Conservation (phyloP, 2,113 vertebrate species). For the Hypomesus transpacificus region DNA sequence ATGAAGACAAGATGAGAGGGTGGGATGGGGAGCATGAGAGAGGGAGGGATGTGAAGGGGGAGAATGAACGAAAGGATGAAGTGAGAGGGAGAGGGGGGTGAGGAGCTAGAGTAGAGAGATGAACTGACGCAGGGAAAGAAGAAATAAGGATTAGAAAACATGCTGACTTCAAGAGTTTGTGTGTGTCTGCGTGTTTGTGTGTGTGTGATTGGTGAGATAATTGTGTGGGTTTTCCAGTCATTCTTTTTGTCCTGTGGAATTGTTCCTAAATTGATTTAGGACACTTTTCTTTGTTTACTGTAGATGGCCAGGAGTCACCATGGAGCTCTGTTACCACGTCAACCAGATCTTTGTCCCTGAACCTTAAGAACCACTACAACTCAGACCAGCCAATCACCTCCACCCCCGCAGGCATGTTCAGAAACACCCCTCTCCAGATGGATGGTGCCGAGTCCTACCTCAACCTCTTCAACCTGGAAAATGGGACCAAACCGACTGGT, state of each 20-base stretch:
- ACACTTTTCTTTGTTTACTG: constrained; percentile 9
- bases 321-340: constrained; percentile 60
- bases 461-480: constrained; percentile 74
- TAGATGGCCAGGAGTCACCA: constrained; percentile 64
- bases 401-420: constrained; percentile 64
- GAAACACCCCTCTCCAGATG: constrained; percentile 46
- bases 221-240: neutral
- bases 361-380: constrained; percentile 81
- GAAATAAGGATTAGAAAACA: neutral
- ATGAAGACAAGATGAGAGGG: constrained; percentile 5
- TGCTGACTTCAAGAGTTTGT: neutral
- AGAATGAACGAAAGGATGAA: neutral
- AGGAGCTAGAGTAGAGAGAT: neutral
- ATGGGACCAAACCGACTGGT: constrained; percentile 25
- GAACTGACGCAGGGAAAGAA: neutral
- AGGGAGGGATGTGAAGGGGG: neutral
- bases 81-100: neutral
- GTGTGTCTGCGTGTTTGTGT: no score
- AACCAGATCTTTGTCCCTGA: constrained; percentile 72
- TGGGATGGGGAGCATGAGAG: constrained; percentile 1
- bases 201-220: neutral
- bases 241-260: neutral
- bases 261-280: neutral
- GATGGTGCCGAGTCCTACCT: constrained; percentile 74
- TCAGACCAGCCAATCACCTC: constrained; percentile 75